Evolutionary conservation across 23 tunicate genomes (phyloP), one percentile per base, ranked within the genome.

Genomic region (Botrylloides violaceus): DNA sequence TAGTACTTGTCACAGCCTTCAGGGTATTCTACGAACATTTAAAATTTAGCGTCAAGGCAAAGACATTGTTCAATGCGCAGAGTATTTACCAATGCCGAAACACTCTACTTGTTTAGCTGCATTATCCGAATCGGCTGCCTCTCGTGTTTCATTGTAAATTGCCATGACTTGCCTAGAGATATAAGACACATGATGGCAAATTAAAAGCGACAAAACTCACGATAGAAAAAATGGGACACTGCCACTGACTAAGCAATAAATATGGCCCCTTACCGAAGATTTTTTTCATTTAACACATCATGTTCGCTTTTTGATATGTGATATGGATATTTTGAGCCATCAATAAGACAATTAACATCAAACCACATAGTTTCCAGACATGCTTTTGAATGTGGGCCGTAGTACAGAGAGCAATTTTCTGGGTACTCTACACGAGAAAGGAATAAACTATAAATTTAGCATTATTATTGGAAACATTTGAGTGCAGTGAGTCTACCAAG

Each of bases 281-380:
- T 68, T 25, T 35, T 0, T 4, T 53, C 19, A 30, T 68, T 56
- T 23, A 68, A 36, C 4, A 9, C 29, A 25, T 37, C 33, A 38
- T 37, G 56, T 43, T 68, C 74, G 4, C 49, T 19, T 9, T 21
- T 43, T 25, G 36, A 35, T 6, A 68, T 21, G 24, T 72, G 53
- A 12, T 25, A 24, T 29, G 65, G 65, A 72, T 53, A 72, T 29
- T 57, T 24, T 3, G 21, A 29, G 4, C 77, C 77, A 19, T 48
- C 77, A 2, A n/a, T 27, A 7, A 29, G 3, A 26, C 77, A 72
- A 1, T 72, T 24, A 20, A 36, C 64, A 34, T 32, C 27, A 1
- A 29, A 2, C 77, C 77, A 72, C 2, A 72, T 58, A 15, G 77
- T 72, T 53, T 48, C 55, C 24, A 72, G 38, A 72, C 77, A 72